These are phyloP conservation scores for Baryphthengus martii DNA, from an alignment of 2,113 vertebrate species.

Conservation along the genomic window DNA sequence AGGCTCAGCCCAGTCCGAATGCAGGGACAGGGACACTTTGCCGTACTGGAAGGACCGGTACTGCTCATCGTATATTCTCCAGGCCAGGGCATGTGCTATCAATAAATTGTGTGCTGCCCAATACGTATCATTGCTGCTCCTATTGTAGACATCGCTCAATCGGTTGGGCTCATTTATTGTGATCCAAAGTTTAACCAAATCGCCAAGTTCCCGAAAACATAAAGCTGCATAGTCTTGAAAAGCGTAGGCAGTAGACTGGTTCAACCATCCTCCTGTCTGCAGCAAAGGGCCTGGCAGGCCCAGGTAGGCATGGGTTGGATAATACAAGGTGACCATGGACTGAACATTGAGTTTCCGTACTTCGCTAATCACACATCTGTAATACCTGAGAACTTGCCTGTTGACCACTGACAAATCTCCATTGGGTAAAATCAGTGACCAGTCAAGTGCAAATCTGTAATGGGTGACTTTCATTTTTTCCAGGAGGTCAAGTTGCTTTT, in stretches of 20 bases:
- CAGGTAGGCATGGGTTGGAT: conserved; percentile 81
- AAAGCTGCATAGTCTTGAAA: conserved; percentile 84
- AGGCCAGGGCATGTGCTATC: conserved; percentile 86
- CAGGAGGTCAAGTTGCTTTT: conserved; percentile 80
- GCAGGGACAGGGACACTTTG: conserved; percentile 85
- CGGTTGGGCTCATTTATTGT: conserved; percentile 95
- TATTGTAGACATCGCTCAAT: conserved; percentile 77
- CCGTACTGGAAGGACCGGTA: conserved; percentile 72
- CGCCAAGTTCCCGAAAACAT: conserved; percentile 87
- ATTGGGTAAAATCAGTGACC: conserved; percentile 86
- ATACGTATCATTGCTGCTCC: conserved; percentile 73
- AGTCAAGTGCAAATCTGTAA: conserved; percentile 92
- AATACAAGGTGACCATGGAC: conserved; percentile 84
- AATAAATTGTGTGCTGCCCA: conserved; percentile 84
- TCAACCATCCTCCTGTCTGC: conserved; percentile 86
- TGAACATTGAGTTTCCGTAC: conserved; percentile 76
- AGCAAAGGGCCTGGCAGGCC: conserved; percentile 80
- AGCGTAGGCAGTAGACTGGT: conserved; percentile 75
- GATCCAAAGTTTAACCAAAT: conserved; percentile 89
- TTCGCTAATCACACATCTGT: conserved; percentile 86
- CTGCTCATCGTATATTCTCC: conserved; percentile 79
- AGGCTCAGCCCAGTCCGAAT: conserved; percentile 91
- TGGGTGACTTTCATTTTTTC: conserved; percentile 82
- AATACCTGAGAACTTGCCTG: conserved; percentile 84
- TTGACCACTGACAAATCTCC: conserved; percentile 79